Base-by-base conservation (phyloP, 2,888 invertebrate genomes). In the Syritta pipiens region DNA sequence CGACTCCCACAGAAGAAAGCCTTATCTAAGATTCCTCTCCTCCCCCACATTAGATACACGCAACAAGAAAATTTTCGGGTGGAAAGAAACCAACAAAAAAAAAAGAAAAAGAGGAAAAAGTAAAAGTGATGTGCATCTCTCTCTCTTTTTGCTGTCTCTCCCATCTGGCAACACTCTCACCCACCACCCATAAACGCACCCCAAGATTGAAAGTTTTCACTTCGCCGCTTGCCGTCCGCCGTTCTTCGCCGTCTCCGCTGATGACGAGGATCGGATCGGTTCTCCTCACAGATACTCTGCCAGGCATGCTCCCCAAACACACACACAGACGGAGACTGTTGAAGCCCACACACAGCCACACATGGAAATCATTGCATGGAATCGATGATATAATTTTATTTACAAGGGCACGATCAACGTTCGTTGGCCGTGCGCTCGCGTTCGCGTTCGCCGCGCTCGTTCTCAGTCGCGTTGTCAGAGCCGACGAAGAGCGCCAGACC, bases 371-470 rank as follows among this genome's bases (percentile, higher is more conserved):
- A 62, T 79, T 62, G 79, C 79, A 74, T 79, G 67, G 60, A 67
- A 67, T 74, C 79, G 79, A 79, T 79, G 79, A 79, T 79, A 79
- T 79, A 79, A 79, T 79, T 74, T 79, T 55, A 74, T 74, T 79
- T 79, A 79, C 79, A 79, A 79, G 79, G 79, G 79, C 79, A 79
- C 79, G 79, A 79, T 79, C 74, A 79, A 79, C 74, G 79, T 74
- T 79, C 79, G 79, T 79, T 79, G 79, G 74, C 79, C 74, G 77
- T 28, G 32, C 51, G 48, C 30, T 62, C 46, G 46, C 44, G 37
- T 46, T 60, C 30, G 35, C 49, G 60, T 74, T 68, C 55, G 51
- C 46, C 37, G 4, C 37, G 37, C 7, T 4, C 9, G 7, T 14
- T 14, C 35, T 6, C 32, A 12, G 10, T 5, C 20, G 20, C n/a